Base-by-base conservation (phyloP, 2,113 vertebrate species). In the Melanerpes formicivorus region DNA sequence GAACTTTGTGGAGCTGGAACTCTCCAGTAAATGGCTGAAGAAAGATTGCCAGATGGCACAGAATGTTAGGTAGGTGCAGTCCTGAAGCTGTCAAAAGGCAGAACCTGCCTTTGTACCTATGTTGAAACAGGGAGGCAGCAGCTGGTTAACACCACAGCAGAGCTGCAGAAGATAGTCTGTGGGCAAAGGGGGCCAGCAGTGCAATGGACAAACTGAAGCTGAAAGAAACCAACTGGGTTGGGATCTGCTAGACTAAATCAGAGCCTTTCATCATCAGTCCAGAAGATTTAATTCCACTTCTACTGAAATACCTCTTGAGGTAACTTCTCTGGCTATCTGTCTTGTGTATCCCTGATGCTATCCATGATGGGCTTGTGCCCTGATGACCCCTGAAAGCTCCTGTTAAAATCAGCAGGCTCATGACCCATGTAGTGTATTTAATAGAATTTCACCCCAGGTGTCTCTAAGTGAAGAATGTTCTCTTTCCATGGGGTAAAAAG, bases 151-250 rank as follows among this genome's bases (percentile, higher is more conserved):
- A 27, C 8, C 9, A 18, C 25, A 34, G 74, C 74, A 30, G 22
- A 70, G 52, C 76, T 71, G 58, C 17, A 55, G 18, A 17, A 44
- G 32, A 18, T 3, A 37, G 27, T 7, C 27, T 29, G 9, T 26
- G 97, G 97, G 97, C 96, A 87, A 96, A 97, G 83, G 93, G 96
- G 83, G 97, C 94, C 71, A 95, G 95, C 42, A 56, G 95, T 30
- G 93, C 92, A 18, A 89, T 93, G 84, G 94, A 80, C 60, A 94
- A 95, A 69, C n/a, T 93, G 60, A 96, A 91, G 63, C 34, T 60
- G 40, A 97, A 95, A 77, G 97, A 95, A 60, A 96, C 10, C 40
- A 44, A 83, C 58, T 97, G 97, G 95, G 81, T 97, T 72, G 97
- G 97, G 56, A 84, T 98, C 63, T 97, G 97, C 85, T 90, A 96